Base-by-base conservation (phyloP, 2,888 invertebrate genomes). In the Agrochola lota region DNA sequence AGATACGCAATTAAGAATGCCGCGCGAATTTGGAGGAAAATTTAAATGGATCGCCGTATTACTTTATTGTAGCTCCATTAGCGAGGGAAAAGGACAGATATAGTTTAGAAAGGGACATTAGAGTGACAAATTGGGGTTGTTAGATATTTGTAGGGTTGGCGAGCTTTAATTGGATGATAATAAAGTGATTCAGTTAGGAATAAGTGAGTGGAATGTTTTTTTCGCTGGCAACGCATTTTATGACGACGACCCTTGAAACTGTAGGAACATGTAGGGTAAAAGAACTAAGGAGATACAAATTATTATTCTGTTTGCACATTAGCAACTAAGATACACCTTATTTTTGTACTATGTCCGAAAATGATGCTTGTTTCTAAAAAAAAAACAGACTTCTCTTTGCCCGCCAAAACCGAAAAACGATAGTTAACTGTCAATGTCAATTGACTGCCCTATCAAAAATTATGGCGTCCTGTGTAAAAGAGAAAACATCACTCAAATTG, bases 21-120 rank as follows among this genome's bases (percentile, higher is more conserved):
- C 90, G 92, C 94, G 95, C 94, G 95, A 96, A 96, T 95, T 88
- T 95, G 95, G 94, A 94, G 92, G 94, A 94, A 96, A 96, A 95
- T 96, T 96, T 96, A 95, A 96, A 94, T 94, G 95, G 94, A 95
- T 96, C 95, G 93, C 93, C 94, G 94, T 95, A 96, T 96, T 96
- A 96, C 96, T 96, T 96, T 96, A 96, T 96, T 95, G 96, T 95
- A 92, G 95, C 94, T 92, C 96, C 93, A 96, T 96, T 96, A 96
- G 91, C 85, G 95, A 88, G 93, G 85, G 93, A 95, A 84, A 84
- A 90, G 89, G 95, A 95, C 78, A 84, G 92, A 77, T 84, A 80
- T 87, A 91, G 87, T 85, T 83, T 85, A 83, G 90, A 90, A 83
- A 85, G 77, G 91, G 80, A 84, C 74, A 88, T 88, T 89, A 83